phyloP scores from a whole-genome alignment of 2,888 invertebrate genomes.

The Pollenia griseotomentosa region DNA sequence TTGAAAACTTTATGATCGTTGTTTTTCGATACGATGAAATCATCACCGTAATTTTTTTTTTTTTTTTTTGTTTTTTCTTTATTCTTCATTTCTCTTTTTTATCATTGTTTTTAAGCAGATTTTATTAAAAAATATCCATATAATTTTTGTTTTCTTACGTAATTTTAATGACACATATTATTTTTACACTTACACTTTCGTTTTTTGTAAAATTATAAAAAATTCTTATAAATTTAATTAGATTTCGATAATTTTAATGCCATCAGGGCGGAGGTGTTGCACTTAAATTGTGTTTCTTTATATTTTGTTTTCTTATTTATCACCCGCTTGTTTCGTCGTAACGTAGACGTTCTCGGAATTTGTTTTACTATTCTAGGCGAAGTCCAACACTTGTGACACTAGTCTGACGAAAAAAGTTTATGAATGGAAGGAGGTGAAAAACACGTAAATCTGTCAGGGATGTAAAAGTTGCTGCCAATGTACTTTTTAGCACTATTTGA shows the following conservation, averaged over 20 bases:
- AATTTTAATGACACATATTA: slow-evolving; percentile 76
- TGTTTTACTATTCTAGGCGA: slow-evolving; percentile 55
- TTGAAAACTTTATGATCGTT: slow-evolving; percentile 49
- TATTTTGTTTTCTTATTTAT: slow-evolving; percentile 59
- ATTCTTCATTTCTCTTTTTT: slow-evolving; percentile 7
- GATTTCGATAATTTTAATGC: slow-evolving; percentile 79
- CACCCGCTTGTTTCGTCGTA: slow-evolving; percentile 51
- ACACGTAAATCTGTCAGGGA: slow-evolving; percentile 28
- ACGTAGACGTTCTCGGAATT: slow-evolving; percentile 43
- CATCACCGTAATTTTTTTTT: slow-evolving; percentile 44
- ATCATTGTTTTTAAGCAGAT: slow-evolving; percentile 11
- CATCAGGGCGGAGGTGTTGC: slow-evolving; percentile 81
- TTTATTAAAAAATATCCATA: slow-evolving; percentile 61
- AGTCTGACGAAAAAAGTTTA: slow-evolving; percentile 58
- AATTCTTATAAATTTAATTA: slow-evolving; percentile 74
- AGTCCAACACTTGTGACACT: slow-evolving; percentile 67
- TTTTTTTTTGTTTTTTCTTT: not conserved
- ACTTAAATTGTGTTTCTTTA: slow-evolving; percentile 51
- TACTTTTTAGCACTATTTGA: not conserved
- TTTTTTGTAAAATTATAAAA: slow-evolving; percentile 64
- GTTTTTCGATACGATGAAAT: slow-evolving; percentile 63
- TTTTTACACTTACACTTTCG: slow-evolving; percentile 78
- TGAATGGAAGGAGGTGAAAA: slow-evolving; percentile 60
- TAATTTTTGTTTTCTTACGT: slow-evolving; percentile 77
- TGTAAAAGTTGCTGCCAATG: not conserved